Percentiles rank a stretch among this genome's conserved stretches.
Evolutionary conservation across 2,797 vertebrate genomes (phyloP).

Genomic region (Sebastes jordani): DNA sequence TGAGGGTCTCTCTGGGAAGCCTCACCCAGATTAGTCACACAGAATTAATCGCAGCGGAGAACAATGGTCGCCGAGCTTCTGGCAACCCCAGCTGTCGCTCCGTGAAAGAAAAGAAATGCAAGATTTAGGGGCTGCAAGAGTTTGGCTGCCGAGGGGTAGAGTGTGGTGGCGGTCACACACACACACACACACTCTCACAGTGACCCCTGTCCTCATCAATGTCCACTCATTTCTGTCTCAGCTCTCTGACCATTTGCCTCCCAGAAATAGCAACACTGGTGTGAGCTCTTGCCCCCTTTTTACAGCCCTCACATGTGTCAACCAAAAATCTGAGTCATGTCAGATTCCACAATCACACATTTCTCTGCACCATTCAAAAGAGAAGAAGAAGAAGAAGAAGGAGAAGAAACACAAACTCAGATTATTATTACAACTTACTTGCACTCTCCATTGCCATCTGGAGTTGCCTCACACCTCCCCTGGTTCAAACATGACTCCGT

Average conservation of each 20-base stretch:
- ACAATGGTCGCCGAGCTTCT: conserved; percentile 93
- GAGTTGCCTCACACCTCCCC: conserved; percentile 87
- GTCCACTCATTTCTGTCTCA: conserved; percentile 84
- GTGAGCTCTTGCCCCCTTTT: conserved; percentile 26
- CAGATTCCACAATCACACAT: conserved; percentile 19
- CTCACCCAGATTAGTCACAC: conserved; percentile 98
- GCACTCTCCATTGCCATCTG: conserved; percentile 88
- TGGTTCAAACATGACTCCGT: conserved; percentile 89
- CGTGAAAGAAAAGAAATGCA: conserved; percentile 93
- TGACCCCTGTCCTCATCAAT: conserved; percentile 81
- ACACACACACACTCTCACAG: conserved; percentile 20
- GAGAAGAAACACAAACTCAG: not conserved
- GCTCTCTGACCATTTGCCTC: conserved; percentile 59
- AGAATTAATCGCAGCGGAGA: conserved; percentile 93
- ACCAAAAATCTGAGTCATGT: conserved; percentile 35
- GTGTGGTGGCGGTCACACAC: conserved; percentile 55
- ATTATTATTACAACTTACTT: conserved; percentile 83
- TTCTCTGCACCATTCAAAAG: not conserved
- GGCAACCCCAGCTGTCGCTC: conserved; percentile 97
- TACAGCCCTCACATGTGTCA: conserved; percentile 65
- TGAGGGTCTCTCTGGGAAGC: conserved; percentile 93
- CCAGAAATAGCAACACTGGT: conserved; percentile 64
- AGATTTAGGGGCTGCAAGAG: conserved; percentile 93
- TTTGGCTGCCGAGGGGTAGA: conserved; percentile 80
- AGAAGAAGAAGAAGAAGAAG: not conserved